These are phyloP conservation scores for Tupiocoris notatus DNA, from an alignment of 2,888 invertebrate genomes.

Conservation along the genomic window DNA sequence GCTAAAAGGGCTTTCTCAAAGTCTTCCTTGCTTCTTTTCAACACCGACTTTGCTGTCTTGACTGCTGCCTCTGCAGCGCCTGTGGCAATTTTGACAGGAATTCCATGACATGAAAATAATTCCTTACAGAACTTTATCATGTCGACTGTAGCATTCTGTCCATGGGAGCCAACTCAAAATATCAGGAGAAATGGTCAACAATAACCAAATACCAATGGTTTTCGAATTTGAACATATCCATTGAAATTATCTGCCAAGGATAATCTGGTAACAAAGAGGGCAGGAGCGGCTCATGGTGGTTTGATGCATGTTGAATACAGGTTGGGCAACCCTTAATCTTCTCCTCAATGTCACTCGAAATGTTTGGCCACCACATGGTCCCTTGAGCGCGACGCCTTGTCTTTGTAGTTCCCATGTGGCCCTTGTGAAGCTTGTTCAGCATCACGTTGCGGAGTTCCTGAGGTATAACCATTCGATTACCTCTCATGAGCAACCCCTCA, in stretches of 20 bases:
- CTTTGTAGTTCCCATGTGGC: no score
- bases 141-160: neutral
- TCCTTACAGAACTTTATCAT: conserved; percentile 1
- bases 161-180: conserved; percentile 1
- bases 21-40: neutral
- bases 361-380: conserved; percentile 30
- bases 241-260: conserved; percentile 5
- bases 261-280: conserved; percentile 6
- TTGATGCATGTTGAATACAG: neutral
- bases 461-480: no score
- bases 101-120: neutral
- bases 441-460: neutral
- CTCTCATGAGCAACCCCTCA: neutral
- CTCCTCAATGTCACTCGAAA: neutral
- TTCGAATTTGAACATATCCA: neutral
- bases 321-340: neutral
- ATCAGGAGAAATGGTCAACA: no score
- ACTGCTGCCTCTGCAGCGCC: neutral
- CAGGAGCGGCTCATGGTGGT: conserved; percentile 9
- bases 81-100: neutral
- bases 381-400: conserved; percentile 1
- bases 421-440: no score
- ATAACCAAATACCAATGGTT: no score
- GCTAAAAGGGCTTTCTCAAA: neutral
- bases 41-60: neutral